Conservation (phyloP, 2,888 invertebrate genomes). For the Ophioninae sp. region DNA sequence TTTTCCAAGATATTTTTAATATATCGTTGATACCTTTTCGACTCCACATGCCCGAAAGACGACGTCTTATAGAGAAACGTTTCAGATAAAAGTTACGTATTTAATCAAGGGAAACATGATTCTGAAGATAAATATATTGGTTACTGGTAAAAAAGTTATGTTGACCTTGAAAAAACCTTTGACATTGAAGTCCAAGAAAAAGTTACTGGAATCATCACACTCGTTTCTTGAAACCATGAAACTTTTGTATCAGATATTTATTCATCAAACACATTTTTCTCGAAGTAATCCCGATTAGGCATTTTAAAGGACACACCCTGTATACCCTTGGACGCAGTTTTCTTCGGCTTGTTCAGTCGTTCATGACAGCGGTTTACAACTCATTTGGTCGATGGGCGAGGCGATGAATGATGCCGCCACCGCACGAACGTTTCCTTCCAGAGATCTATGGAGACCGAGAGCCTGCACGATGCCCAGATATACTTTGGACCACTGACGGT, state of each 20-base stretch:
- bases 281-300: neutral
- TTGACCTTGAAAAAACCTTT: neutral
- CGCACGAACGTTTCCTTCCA: conserved; percentile 43
- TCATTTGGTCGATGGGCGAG: conserved; percentile 68
- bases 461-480: conserved; percentile 39
- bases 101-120: neutral
- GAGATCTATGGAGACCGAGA: conserved; percentile 27
- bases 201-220: neutral
- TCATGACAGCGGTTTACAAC: conserved; percentile 71
- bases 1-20: neutral
- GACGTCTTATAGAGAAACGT: neutral
- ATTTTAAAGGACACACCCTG: neutral
- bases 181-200: neutral
- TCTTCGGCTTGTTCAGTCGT: conserved; percentile 49
- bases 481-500: conserved; percentile 50
- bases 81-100: neutral
- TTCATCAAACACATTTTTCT: neutral
- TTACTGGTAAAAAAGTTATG: neutral
- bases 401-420: conserved; percentile 54
- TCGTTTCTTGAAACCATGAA: neutral
- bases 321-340: conserved; percentile 24
- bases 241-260: neutral
- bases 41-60: too few species aligned
- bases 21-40: neutral
- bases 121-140: neutral